Base-by-base conservation (phyloP, 2,888 invertebrate genomes). In the Dastarcus helophoroides region DNA sequence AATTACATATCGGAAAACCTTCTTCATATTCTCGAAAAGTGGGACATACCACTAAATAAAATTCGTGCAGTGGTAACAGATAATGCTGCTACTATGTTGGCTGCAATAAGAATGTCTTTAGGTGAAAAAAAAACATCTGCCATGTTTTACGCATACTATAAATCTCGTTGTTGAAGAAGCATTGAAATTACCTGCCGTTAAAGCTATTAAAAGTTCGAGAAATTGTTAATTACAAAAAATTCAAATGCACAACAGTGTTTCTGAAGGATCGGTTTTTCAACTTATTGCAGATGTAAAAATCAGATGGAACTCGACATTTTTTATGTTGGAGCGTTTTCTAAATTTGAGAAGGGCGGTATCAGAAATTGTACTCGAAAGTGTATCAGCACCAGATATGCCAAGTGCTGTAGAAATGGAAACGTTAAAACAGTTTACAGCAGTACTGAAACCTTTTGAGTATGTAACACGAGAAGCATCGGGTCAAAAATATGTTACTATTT, bases 241-340 rank as follows among this genome's bases (percentile, higher is more conserved):
- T 13, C 24, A 24, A 24, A n/a, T 24, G 10, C 9, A 10, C 10
- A n/a, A 24, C 10, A 24, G 13, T 24, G 8, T 24, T 24, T 24
- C 9, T 11, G 24, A 24, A 24, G 24, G 10, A 24, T 24, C 24
- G 13, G 9, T 24, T n/a, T n/a, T n/a, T n/a, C n/a, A n/a, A n/a
- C n/a, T n/a, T n/a, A n/a, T n/a, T n/a, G n/a, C n/a, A n/a, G 4
- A 4, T 8, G 13, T 12, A 24, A 11, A 10, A 22, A 22, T 10
- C 3, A 22, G 22, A 22, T 22, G 22, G 22, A 22, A 22, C 22
- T 22, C 22, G 10, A 22, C 22, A 3, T 22, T 22, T 22, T 22
- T 22, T 22, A 9, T 9, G n/a, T n/a, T 22, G n/a, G 5, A 10
- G 10, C 9, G 9, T n/a, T 3, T 22, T 22, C n/a, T n/a, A n/a